phyloP scores from a whole-genome alignment of 2,797 vertebrate species.

The Hafferia zeledoni region DNA sequence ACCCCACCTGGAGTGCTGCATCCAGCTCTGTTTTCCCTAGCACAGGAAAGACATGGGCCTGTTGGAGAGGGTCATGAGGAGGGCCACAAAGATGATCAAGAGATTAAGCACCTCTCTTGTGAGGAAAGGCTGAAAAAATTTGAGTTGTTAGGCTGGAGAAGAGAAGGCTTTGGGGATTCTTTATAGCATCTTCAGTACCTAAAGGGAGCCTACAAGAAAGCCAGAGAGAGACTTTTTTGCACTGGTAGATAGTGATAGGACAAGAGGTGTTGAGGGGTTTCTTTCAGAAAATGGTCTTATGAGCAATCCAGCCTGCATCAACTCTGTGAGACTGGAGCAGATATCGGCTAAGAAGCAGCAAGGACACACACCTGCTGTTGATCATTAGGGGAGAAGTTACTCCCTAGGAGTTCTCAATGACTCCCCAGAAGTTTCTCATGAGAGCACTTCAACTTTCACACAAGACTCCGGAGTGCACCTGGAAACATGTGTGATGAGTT shows the following conservation, averaged over 20 bases:
- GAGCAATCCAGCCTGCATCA: too few relatives aligned
- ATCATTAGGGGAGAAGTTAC: too few relatives aligned
- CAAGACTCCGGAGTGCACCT: too few relatives aligned
- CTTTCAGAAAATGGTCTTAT: too few relatives aligned
- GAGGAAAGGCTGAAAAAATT: neutral
- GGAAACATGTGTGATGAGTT: too few relatives aligned
- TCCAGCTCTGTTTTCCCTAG: too few relatives aligned
- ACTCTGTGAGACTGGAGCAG: too few relatives aligned
- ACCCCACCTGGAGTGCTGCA: accelerated
- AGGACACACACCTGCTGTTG: too few relatives aligned
- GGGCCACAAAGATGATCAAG: neutral
- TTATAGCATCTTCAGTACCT: neutral
- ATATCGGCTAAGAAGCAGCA: too few relatives aligned
- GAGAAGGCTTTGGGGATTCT: neutral
- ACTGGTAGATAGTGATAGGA: neutral
- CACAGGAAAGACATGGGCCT: neutral
- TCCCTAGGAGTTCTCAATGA: too few relatives aligned
- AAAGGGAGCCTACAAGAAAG: neutral
- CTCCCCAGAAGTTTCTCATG: too few relatives aligned
- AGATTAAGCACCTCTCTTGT: neutral
- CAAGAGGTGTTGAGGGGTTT: neutral
- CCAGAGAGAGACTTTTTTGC: neutral
- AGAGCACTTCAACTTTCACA: too few relatives aligned
- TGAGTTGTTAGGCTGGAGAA: neutral
- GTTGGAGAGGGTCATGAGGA: neutral